Evolutionary conservation across 2,888 invertebrate species (phyloP), one percentile per base, ranked within the genome.

Genomic region (Troglohyphantes excavatus): DNA sequence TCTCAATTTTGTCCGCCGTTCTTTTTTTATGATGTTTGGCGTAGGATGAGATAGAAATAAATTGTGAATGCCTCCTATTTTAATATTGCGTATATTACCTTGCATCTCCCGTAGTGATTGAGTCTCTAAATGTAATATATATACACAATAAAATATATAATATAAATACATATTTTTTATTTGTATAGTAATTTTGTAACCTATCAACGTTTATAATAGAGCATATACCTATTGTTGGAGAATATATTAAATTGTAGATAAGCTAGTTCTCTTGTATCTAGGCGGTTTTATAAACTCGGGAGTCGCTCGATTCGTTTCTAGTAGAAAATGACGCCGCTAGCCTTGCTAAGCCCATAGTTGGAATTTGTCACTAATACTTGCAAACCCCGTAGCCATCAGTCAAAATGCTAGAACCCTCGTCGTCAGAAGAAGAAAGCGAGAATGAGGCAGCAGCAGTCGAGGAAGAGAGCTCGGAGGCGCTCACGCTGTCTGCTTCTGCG

Each of bases 401-500:
- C 13, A 79, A 70, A 73, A 94, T 94, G 94, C 93, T 94, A 92
- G 94, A 94, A 88, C 94, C 94, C 87, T 94, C 94, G 88, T 94
- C 94, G 63, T 94, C 94, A 92, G 94, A 94, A 92, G 94, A 94
- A 91, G 94, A 94, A 91, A 94, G 93, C 53, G 94, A 94, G 70
- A 93, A 93, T 92, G 94, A 93, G 90, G 93, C 93, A 43, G 39
- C 9, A 17, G 93, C 93, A 39, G 93, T 93, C 89, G 94, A 93
- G 92, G 94, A 93, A 92, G 94, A 93, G 78, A 91, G 91, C 81
- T 91, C 92, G 72, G 92, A 91, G 67, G 87, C 92, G 13, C 87
- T 82, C 81, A 72, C 89, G 76, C 76, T 76, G 75, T 70, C 90
- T 85, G 75, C 84, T 83, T 84, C 90, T 76, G 72, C 90, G 65